Evolutionary conservation across 53 echinoderm and acorn worm genomes (phyloP).

Genomic region (Holothuria leucospilota): DNA sequence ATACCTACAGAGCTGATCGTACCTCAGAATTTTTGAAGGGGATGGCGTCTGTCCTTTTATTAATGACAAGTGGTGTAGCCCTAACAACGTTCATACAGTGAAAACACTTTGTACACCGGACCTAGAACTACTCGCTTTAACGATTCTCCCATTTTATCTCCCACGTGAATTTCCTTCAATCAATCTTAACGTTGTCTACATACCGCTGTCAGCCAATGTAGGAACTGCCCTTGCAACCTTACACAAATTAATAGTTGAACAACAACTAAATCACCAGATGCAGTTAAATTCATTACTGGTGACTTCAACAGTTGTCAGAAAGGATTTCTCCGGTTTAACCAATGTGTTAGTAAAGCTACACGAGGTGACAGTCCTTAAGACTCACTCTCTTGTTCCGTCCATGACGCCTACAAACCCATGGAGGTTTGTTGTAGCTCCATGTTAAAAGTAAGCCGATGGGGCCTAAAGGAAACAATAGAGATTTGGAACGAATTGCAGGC

Average conservation of each 20-base stretch:
- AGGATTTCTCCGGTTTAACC: not conserved
- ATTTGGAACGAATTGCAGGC: constrained; percentile 26
- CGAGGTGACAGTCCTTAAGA: constrained; percentile 27
- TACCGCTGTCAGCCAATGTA: constrained; percentile 15
- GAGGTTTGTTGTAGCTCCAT: constrained; percentile 42
- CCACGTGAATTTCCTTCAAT: constrained; percentile 7
- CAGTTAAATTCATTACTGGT: constrained; percentile 10
- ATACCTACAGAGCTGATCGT: not conserved
- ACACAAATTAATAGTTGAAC: not conserved
- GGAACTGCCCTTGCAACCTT: not conserved
- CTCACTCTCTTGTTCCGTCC: constrained; percentile 20
- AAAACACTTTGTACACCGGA: constrained; percentile 37
- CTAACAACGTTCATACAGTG: not conserved
- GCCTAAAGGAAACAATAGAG: constrained; percentile 2
- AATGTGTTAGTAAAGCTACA: constrained; percentile 10
- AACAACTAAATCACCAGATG: constrained; percentile 30
- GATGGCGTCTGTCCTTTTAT: constrained; percentile 39
- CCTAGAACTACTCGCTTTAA: constrained; percentile 41
- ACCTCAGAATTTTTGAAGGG: constrained; percentile 1
- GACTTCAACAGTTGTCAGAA: constrained; percentile 44
- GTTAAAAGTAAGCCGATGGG: not conserved
- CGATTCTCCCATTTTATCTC: constrained; percentile 1
- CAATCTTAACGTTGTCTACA: constrained; percentile 19
- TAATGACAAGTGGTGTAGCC: constrained; percentile 40
- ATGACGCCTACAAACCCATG: constrained; percentile 18